Evolutionary conservation across 2,797 vertebrate species (phyloP), one percentile per base, ranked within the genome.

Genomic region (Natrix natrix): DNA sequence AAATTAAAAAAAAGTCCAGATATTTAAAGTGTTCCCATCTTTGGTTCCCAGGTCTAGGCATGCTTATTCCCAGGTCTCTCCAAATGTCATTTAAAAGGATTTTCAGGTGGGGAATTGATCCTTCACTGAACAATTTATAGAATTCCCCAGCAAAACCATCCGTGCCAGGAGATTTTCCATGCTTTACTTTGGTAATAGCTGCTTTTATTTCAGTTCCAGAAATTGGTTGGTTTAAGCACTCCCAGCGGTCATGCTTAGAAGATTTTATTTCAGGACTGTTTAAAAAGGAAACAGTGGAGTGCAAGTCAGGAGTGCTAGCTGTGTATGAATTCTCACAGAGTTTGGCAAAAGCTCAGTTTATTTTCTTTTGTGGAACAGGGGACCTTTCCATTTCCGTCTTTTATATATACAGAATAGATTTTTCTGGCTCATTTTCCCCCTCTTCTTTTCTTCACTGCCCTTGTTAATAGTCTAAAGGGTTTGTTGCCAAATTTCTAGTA

Each of bases 251-350:
- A 43, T 28, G 32, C 90, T 78, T 57, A 83, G 78, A 57, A 78
- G 69, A 86, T 91, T 91, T 91, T 57, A 91, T 43, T 91, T 91
- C 32, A 86, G 90, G 32, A 60, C 32, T 59, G 32, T 83, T 91
- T 78, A 14, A 91, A 91, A 91, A 59, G 52, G 90, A 90, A 78
- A 78, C 52, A 32, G 56, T 78, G 69, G 78, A 91, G 55, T 91
- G 48, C 55, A 91, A 83, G 78, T 91, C 55, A 59, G 90, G 56
- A 86, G 32, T 59, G 26, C 37, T 8, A 91, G 74, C 57, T 83
- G 55, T 86, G n/a, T 91, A 48, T 86, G 57, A 59, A 43, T 91
- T 91, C 37, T 86, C 74, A 57, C 32, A 91, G 90, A 60, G 57
- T 86, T 83, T 91, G 74, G 74, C 16, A 22, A 86, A 91, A 28